These are phyloP conservation scores for Sylvietta virens DNA, from an alignment of 2,113 vertebrate genomes.

Conservation along the genomic window DNA sequence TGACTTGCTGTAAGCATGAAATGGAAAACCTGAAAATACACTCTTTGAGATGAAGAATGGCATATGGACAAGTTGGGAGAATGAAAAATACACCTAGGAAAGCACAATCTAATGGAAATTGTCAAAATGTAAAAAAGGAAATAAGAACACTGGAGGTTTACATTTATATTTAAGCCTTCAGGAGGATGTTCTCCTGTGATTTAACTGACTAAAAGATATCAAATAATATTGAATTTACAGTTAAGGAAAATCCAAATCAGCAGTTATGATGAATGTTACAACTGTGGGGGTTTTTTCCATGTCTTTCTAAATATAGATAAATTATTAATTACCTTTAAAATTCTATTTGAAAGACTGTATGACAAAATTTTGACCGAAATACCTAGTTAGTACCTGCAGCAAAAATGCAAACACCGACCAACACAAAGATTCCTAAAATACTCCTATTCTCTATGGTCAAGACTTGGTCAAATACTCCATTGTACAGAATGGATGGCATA, in stretches of 20 bases:
- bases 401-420: background rate
- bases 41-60: background rate
- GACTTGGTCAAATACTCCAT: background rate
- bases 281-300: rapidly evolving
- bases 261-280: background rate
- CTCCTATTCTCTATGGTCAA: background rate
- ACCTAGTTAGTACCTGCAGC: background rate
- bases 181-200: background rate
- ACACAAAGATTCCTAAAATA: background rate
- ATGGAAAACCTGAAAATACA: background rate
- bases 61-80: background rate
- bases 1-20: background rate
- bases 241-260: background rate
- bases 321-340: background rate
- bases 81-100: background rate
- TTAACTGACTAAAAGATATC: background rate
- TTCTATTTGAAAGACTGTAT: background rate
- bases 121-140: background rate
- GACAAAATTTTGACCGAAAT: background rate
- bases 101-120: background rate
- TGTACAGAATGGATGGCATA: background rate
- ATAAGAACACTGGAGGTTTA: background rate
- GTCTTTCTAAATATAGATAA: background rate
- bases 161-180: background rate
- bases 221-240: background rate